Conservation (phyloP, 2,888 invertebrate species). For the Chymomyza procnemis region DNA sequence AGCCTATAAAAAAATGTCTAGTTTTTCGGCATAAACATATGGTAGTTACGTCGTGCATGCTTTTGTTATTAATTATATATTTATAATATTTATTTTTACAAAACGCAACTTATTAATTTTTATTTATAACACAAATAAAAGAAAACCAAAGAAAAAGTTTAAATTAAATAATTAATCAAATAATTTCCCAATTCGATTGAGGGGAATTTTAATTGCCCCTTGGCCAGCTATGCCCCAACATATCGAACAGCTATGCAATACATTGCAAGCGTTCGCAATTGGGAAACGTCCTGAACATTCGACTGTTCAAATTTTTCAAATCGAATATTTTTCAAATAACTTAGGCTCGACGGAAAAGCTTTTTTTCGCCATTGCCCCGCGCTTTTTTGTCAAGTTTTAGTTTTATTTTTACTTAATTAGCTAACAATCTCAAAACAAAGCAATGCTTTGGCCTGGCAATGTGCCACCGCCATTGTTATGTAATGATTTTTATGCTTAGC, state of each 20-base stretch:
- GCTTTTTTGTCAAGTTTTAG: background rate
- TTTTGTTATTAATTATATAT: background rate
- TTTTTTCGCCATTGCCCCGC: background rate
- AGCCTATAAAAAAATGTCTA: background rate
- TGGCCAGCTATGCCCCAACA: background rate
- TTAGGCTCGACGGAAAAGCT: background rate
- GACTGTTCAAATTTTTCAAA: background rate
- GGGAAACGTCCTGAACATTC: background rate
- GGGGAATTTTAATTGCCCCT: background rate
- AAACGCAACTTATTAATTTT: background rate
- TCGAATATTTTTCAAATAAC: background rate
- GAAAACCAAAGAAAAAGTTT: background rate
- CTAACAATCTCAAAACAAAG: background rate
- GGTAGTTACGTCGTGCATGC: background rate
- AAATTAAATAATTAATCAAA: background rate
- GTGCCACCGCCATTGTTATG: background rate
- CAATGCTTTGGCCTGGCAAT: background rate
- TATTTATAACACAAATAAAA: background rate
- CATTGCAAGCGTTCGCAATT: background rate
- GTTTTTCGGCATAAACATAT: background rate
- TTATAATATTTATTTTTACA: background rate
- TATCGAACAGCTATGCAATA: background rate
- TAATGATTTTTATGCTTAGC: background rate
- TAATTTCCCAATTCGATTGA: background rate
- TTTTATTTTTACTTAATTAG: background rate